Evolutionary conservation across 2,113 vertebrate species (phyloP).

Genomic region (Oncorhynchus keta): DNA sequence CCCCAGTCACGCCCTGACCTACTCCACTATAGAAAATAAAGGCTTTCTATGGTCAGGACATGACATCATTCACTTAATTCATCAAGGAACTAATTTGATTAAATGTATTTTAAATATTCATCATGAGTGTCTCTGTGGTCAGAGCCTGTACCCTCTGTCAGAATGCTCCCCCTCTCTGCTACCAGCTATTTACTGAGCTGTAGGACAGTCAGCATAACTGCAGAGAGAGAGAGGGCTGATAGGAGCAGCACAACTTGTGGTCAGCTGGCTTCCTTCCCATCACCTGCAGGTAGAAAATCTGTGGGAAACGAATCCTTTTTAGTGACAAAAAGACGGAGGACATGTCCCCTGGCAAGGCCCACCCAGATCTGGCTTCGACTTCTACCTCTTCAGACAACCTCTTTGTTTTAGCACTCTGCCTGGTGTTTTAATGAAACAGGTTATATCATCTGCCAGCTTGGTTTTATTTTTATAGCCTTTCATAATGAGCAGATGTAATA

Average conservation of each 20-base stretch:
- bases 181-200: not conserved
- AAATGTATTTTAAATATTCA: not conserved
- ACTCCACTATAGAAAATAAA: too few species aligned
- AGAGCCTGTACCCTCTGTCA: not conserved
- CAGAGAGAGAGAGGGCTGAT: slow-evolving; percentile 1
- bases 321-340: slow-evolving; percentile 19
- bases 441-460: too few species aligned
- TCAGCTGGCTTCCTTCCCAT: slow-evolving; percentile 15
- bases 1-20: too few species aligned
- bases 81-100: not conserved
- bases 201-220: not conserved
- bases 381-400: too few species aligned
- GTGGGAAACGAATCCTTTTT: slow-evolving; percentile 51
- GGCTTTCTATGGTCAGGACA: too few species aligned
- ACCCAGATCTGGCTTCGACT: too few species aligned
- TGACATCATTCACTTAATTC: not conserved
- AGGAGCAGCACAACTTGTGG: slow-evolving; percentile 14
- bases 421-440: too few species aligned
- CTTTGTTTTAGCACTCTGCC: too few species aligned
- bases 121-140: not conserved
- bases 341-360: not conserved
- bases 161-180: not conserved
- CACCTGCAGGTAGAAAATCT: slow-evolving; percentile 31
- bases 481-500: too few species aligned
- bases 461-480: too few species aligned